phyloP scores from a whole-genome alignment of 2,113 vertebrate genomes.

The Amazona guildingii region DNA sequence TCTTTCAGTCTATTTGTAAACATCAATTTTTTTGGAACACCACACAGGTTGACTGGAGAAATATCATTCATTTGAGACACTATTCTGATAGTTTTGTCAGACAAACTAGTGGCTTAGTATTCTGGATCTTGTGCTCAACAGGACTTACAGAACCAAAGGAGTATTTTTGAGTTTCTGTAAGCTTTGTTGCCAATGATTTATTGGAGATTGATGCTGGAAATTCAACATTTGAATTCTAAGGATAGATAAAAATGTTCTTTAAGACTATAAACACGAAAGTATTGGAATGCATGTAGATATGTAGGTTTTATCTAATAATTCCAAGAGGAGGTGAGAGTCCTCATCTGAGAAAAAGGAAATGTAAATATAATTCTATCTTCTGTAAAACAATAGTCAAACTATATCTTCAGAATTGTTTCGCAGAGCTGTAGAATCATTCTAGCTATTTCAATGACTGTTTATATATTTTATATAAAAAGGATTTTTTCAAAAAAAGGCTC shows the following conservation, averaged over 20 bases:
- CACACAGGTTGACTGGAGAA: fast-evolving
- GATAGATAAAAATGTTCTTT: background rate
- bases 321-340: background rate
- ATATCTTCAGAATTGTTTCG: background rate
- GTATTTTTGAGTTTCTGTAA: background rate
- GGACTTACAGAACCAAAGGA: background rate
- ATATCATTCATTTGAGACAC: background rate
- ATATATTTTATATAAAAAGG: background rate
- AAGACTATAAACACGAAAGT: background rate
- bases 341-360: background rate
- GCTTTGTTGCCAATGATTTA: background rate
- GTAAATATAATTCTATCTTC: background rate
- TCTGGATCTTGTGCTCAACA: background rate
- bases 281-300: background rate
- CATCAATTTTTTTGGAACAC: background rate
- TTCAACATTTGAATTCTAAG: background rate
- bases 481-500: background rate
- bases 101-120: background rate
- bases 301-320: background rate
- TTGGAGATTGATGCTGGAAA: background rate
- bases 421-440: background rate
- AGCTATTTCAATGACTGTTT: background rate
- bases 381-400: background rate
- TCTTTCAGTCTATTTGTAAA: background rate
- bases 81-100: background rate